Conservation (phyloP, 2,888 invertebrate species). For the Polymixis flavicincta region DNA sequence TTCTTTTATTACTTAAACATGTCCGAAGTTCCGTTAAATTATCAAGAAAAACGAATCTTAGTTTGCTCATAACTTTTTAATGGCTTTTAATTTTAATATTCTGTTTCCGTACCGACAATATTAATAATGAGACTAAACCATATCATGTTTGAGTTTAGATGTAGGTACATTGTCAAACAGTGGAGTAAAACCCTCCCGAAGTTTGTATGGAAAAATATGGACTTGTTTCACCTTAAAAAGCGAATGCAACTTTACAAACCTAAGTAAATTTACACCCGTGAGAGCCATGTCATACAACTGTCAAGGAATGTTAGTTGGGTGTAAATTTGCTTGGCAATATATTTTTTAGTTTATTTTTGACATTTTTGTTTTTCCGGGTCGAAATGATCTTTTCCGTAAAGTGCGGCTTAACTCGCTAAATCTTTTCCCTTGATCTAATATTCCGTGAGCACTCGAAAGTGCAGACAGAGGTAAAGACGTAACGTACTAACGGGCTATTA, state of each 20-base stretch:
- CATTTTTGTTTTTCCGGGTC: neutral
- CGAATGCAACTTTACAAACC: neutral
- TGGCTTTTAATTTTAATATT: too few species aligned
- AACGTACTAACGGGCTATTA: slow-evolving; percentile 11
- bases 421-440: neutral
- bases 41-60: too few species aligned
- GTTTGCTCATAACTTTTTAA: too few species aligned
- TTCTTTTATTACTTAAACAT: too few species aligned
- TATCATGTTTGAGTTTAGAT: too few species aligned
- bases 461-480: slow-evolving; percentile 32
- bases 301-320: neutral
- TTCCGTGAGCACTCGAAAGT: slow-evolving; percentile 13
- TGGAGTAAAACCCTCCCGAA: too few species aligned
- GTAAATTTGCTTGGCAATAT: neutral
- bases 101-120: too few species aligned
- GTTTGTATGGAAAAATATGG: too few species aligned
- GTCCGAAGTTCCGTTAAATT: too few species aligned
- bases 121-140: too few species aligned
- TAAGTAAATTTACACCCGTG: neutral
- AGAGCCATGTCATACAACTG: neutral
- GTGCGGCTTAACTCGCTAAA: neutral
- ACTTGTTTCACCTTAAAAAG: too few species aligned
- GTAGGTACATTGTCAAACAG: too few species aligned
- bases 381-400: neutral
- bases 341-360: neutral